Evolutionary conservation across 2,113 vertebrate species (phyloP).

Genomic region (Malaclemys terrapin): DNA sequence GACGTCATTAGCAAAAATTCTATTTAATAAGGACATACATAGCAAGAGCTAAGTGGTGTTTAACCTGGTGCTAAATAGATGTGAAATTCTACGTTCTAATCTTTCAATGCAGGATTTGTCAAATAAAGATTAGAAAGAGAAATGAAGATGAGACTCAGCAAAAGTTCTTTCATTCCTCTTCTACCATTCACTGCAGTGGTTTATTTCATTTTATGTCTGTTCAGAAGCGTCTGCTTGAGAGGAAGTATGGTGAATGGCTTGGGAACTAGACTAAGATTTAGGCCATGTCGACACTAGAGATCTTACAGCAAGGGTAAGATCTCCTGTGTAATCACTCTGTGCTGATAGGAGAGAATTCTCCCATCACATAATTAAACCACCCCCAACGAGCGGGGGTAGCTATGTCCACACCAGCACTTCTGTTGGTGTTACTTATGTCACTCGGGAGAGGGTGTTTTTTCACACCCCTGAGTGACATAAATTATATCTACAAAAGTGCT

Average conservation of each 20-base stretch:
- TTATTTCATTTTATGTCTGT: neutral
- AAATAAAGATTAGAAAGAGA: neutral
- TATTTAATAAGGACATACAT: neutral
- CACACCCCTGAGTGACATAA: no score
- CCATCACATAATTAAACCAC: no score
- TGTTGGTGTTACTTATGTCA: no score
- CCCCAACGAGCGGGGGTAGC: no score
- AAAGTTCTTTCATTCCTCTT: neutral
- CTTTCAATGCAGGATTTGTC: neutral
- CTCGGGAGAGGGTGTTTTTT: no score
- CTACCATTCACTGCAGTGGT: neutral
- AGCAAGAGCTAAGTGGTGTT: neutral
- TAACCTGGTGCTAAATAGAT: neutral
- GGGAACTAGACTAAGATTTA: neutral
- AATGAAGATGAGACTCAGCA: neutral
- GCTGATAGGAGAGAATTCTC: no score
- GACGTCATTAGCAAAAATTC: neutral
- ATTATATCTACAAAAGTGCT: no score
- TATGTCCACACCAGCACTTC: no score
- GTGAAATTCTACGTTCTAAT: neutral
- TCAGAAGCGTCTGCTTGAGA: neutral
- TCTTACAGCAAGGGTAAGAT: neutral
- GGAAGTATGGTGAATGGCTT: neutral
- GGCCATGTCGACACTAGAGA: neutral
- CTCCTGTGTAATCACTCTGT: no score